Evolutionary conservation across 2,113 vertebrate genomes (phyloP).

Genomic region (Anolis sagrei): DNA sequence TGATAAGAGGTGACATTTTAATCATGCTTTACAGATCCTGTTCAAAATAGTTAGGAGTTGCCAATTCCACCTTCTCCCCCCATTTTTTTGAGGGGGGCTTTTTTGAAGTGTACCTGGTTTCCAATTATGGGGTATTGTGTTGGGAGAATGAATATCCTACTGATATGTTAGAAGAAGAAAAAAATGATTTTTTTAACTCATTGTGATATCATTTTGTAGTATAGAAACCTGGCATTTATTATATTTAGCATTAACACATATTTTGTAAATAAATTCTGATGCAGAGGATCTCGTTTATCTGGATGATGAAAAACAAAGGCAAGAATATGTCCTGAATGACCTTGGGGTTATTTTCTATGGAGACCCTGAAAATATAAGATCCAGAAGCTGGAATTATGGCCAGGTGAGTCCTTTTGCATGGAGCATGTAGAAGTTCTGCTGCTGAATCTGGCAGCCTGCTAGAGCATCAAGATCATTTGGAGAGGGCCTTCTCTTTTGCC

Average conservation of each 20-base stretch:
- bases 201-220: conserved; percentile 19
- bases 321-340: conserved; percentile 93
- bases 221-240: conserved; percentile 32
- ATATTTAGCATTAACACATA: conserved; percentile 41
- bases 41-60: conserved; percentile 37
- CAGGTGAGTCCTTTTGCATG: conserved; percentile 83
- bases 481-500: no score
- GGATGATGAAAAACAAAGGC: conserved; percentile 83
- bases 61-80: conserved; percentile 47
- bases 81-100: conserved; percentile 30
- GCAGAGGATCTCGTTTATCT: conserved; percentile 91
- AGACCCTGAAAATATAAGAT: conserved; percentile 76
- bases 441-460: neutral
- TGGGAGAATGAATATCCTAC: conserved; percentile 33
- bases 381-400: conserved; percentile 92
- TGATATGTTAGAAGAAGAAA: conserved; percentile 28
- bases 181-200: conserved; percentile 38
- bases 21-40: conserved; percentile 51
- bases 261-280: conserved; percentile 29
- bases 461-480: no score
- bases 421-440: neutral
- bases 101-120: conserved; percentile 19
- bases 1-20: conserved; percentile 63
- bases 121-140: conserved; percentile 27
- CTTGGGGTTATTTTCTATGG: conserved; percentile 92